Percentiles rank a stretch among this genome's conserved stretches.
These are phyloP conservation scores for Helobdella robusta DNA, from an alignment of 2,888 invertebrate genomes.

Conservation along the genomic window DNA sequence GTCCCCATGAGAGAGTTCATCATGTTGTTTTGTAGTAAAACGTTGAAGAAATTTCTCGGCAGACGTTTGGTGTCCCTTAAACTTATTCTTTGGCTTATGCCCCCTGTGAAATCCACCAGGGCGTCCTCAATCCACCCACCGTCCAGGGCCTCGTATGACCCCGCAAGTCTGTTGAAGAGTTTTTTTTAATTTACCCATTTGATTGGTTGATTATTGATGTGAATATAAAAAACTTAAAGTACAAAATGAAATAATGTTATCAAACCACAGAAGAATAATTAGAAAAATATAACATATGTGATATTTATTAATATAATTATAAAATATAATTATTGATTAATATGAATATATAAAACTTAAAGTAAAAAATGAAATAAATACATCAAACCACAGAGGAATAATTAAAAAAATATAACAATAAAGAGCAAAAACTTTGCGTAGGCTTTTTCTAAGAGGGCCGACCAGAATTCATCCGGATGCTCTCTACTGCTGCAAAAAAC, in stretches of 20 bases:
- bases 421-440: constrained; percentile 42
- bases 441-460: constrained; percentile 60
- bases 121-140: constrained; percentile 44
- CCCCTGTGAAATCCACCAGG: constrained; percentile 45
- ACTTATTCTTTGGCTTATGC: constrained; percentile 41
- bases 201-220: too few relatives aligned
- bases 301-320: too few relatives aligned
- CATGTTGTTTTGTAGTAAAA: constrained; percentile 38
- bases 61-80: constrained; percentile 36
- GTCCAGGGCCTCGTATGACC: constrained; percentile 42
- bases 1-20: constrained; percentile 44
- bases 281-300: too few relatives aligned
- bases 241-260: background rate
- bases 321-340: too few relatives aligned
- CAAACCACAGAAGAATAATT: background rate
- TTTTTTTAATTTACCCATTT: too few relatives aligned
- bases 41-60: constrained; percentile 34
- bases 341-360: too few relatives aligned
- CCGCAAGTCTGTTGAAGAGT: constrained; percentile 35
- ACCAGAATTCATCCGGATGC: constrained; percentile 63
- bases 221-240: too few relatives aligned
- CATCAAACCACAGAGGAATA: too few relatives aligned
- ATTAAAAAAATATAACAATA: too few relatives aligned
- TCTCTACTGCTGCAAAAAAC: constrained; percentile 56
- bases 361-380: too few relatives aligned